Base-by-base conservation (phyloP, 2,797 vertebrate species). In the Atherinosoma microstoma region DNA sequence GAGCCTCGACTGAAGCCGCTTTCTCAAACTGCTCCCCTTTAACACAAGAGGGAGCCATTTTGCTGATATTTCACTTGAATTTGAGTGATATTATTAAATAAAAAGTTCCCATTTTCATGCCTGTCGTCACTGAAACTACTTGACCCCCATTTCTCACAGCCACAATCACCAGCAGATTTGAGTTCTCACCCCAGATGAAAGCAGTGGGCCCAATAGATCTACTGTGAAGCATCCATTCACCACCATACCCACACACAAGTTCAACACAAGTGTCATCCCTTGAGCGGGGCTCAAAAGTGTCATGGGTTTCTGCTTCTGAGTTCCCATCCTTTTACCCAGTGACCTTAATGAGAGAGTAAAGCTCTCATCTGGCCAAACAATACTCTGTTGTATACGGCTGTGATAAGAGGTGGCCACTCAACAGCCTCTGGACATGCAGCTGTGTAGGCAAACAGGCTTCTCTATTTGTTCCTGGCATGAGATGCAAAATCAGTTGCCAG, bases 401-500 rank as follows among this genome's bases (percentile, higher is more conserved):
- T n/a, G 83, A 89, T 86, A 87, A 85, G 86, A 87, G 68, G 67
- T 84, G 84, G 82, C 78, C 82, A 71, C 84, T 86, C 82, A 88
- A 89, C 86, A 84, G 90, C 92, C 94, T 80, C 73, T 85, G 92
- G 93, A 93, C 87, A 91, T 84, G 87, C 91, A 93, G 92, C 92
- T 93, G 94, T 81, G 79, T 13, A 72, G 81, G 72, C 66, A 27
- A 84, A 91, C 82, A 79, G 72, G 76, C 59, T 78, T 75, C 73
- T 34, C 73, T 72, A 80, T 92, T 85, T 87, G 81, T 82, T 67
- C 82, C 57, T n/a, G 13, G 70, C 66, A 61, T 85, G 86, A 87
- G 81, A 88, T 66, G 40, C 73, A 75, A 76, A 84, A 89, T 87
- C 75, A 79, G 79, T 51, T 38, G 69, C 73, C 65, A 71, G 85